Evolutionary conservation across 2,113 vertebrate species (phyloP).

Genomic region (Loxodonta africana): DNA sequence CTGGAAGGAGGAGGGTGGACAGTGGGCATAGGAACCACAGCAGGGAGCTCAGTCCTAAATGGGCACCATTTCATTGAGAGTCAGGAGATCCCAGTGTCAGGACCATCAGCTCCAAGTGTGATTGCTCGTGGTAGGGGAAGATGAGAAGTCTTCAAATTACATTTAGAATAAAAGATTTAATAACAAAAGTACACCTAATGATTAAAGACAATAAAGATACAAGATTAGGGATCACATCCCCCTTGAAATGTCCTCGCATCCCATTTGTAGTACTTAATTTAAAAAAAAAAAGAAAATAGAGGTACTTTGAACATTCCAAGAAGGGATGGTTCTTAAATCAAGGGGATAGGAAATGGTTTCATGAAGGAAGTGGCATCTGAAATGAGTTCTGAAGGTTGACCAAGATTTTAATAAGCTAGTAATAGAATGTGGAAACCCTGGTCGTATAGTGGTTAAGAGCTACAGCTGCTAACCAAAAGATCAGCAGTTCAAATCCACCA

Average conservation of each 20-base stretch:
- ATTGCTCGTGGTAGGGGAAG: background rate
- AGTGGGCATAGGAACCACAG: background rate
- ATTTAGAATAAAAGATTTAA: background rate
- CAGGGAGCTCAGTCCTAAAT: background rate
- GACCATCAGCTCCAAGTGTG: background rate
- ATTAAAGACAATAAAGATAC: background rate
- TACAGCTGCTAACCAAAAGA: no score
- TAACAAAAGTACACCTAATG: background rate
- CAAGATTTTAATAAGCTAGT: background rate
- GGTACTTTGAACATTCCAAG: background rate
- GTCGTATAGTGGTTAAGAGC: no score
- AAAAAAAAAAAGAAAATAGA: background rate
- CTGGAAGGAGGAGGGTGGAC: background rate
- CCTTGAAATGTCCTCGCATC: background rate
- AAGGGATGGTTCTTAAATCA: slow-evolving; percentile 14
- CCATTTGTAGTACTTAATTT: background rate
- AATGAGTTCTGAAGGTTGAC: background rate
- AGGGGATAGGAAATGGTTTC: background rate
- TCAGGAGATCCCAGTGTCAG: background rate
- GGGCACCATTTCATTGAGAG: background rate
- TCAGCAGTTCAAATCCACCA: no score
- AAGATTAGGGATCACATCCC: background rate
- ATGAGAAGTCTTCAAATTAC: background rate
- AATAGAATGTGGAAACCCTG: background rate
- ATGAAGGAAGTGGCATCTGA: background rate